Base-by-base conservation (phyloP, 2,797 vertebrate genomes). In the Peromyscus eremicus region DNA sequence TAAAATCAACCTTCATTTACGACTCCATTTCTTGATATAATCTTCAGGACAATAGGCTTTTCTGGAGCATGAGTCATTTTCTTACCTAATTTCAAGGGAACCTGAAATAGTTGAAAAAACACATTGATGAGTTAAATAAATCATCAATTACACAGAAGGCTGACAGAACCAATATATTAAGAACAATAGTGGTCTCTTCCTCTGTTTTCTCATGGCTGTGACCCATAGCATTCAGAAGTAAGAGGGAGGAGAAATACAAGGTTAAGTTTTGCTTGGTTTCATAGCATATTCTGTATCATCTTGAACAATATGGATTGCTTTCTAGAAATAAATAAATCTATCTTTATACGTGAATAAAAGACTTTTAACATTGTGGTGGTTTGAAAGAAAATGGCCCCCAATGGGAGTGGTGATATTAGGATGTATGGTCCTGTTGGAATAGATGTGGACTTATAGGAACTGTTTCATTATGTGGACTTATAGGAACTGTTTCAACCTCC, bases 21-120 rank as follows among this genome's bases (percentile, higher is more conserved):
- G 25, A 8, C 75, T 10, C 57, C 23, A 25, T 52, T 23, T 94
- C 94, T 97, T 23, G 87, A 27, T 19, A 85, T 73, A 57, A 25
- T 34, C 75, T 46, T 96, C 32, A 97, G 60, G 57, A 66, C 19
- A 11, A 92, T n/a, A 7, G 79, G 21, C 25, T 92, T 92, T 73
- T 92, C 79, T 29, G 79, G 52, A 73, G 40, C 16, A n/a, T 62
- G 1, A 7, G 46, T 0, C 3, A 0, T 0, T 29, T 46, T 3
- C 1, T 2, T 8, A 29, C 60, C 25, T 34, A 92, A 40, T 17
- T 52, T 92, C 57, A 92, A 2, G 3, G 71, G 71, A 23, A 76
- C 8, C 81, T 85, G 55, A 27, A 64, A 85, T 8, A 52, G 32
- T 21, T 52, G 6, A 43, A 70, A 3, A 75, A 76, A 34, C 1